Evolutionary conservation across 2,888 invertebrate species (phyloP).

Genomic region (Cordilura impudica): DNA sequence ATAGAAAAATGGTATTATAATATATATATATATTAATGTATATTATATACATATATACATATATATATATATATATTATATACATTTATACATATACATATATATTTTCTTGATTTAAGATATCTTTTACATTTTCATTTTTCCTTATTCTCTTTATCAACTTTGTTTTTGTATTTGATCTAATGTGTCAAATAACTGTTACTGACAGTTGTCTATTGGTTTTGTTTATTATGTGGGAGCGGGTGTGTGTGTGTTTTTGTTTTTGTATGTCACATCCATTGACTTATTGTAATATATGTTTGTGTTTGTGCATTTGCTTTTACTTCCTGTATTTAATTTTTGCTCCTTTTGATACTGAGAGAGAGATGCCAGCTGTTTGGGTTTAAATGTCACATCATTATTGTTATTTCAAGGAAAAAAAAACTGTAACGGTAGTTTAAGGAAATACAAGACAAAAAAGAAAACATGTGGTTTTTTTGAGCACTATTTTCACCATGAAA

Average conservation of each 20-base stretch:
- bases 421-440: constrained; percentile 22
- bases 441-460: constrained; percentile 8
- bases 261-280: not conserved
- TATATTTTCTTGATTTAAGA: not conserved
- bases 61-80: not conserved
- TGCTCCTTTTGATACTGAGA: constrained; percentile 15
- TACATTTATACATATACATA: not conserved
- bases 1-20: no score
- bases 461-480: constrained; percentile 24
- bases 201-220: constrained; percentile 11
- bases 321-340: constrained; percentile 32
- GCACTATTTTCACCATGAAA: not conserved
- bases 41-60: no score
- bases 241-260: not conserved
- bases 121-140: not conserved
- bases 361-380: constrained; percentile 56
- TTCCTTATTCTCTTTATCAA: not conserved
- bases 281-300: not conserved
- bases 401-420: not conserved
- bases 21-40: no score
- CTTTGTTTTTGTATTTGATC: not conserved
- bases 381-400: constrained; percentile 17
- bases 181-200: constrained; percentile 8
- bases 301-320: not conserved
- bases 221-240: not conserved